phyloP scores from a whole-genome alignment of 1,140 invertebrate species.

The Littorina saxatilis region DNA sequence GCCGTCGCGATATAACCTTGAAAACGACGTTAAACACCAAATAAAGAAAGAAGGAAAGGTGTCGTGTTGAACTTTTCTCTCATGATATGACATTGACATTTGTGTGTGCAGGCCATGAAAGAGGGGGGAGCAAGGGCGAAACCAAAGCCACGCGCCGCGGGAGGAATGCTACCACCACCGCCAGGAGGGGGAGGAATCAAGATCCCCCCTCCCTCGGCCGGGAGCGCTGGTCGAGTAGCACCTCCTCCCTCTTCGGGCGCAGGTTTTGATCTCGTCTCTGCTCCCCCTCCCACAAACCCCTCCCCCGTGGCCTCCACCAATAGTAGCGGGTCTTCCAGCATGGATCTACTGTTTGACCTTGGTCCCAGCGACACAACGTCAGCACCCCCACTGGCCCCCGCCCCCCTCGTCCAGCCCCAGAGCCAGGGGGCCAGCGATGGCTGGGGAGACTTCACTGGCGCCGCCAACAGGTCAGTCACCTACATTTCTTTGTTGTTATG shows the following conservation, averaged over 20 bases:
- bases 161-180: constrained; percentile 79
- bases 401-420: too few relatives aligned
- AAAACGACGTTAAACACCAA: too few relatives aligned
- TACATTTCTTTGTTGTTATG: too few relatives aligned
- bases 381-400: too few relatives aligned
- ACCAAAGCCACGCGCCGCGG: constrained; percentile 76
- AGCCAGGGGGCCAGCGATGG: too few relatives aligned
- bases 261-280: constrained; percentile 53
- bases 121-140: constrained; percentile 81
- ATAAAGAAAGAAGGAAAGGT: too few relatives aligned
- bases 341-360: constrained; percentile 65
- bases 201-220: constrained; percentile 81
- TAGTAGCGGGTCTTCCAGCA: constrained; percentile 22
- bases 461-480: too few relatives aligned
- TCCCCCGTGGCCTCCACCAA: neutral
- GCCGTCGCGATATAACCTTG: too few relatives aligned
- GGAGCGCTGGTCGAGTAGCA: constrained; percentile 75
- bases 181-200: constrained; percentile 88
- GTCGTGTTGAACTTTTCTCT: too few relatives aligned
- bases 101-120: constrained; percentile 92
- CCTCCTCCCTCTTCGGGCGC: constrained; percentile 81
- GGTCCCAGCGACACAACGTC: constrained; percentile 21
- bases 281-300: constrained; percentile 23
- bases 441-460: too few relatives aligned
- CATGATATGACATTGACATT: too few relatives aligned